Conservation (phyloP, 2,113 vertebrate species). For the Bettongia penicillata region DNA sequence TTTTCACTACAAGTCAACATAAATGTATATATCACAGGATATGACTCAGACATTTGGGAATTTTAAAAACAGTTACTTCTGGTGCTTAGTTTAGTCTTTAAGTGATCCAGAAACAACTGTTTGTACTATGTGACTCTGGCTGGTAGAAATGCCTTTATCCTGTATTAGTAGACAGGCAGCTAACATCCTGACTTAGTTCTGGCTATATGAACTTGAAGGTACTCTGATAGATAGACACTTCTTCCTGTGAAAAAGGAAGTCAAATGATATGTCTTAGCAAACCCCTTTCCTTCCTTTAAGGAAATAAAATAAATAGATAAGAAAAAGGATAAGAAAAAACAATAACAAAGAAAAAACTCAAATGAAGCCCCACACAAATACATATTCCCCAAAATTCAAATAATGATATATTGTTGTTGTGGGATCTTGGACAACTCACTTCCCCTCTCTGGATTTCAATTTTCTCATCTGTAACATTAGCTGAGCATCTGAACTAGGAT, state of each 20-base stretch:
- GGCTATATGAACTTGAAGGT: neutral
- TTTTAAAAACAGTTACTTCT: neutral
- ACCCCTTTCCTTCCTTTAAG: neutral
- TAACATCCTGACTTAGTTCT: neutral
- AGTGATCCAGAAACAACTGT: neutral
- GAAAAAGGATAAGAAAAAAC: neutral
- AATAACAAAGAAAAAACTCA: neutral
- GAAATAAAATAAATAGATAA: slow-evolving; percentile 5
- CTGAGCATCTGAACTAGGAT: neutral
- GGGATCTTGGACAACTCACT: neutral
- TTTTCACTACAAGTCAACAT: neutral
- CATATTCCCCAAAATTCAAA: neutral
- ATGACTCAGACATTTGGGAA: neutral
- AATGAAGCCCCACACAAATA: neutral
- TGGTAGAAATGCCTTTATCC: neutral
- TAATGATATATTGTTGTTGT: neutral
- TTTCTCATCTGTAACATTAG: neutral
- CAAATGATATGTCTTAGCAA: neutral
- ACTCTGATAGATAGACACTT: neutral
- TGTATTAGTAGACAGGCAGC: neutral
- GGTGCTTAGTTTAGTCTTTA: neutral
- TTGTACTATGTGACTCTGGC: neutral
- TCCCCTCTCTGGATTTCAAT: neutral
- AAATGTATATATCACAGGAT: neutral
- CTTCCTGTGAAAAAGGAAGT: neutral